These are phyloP conservation scores for Gymnoscelis rufifasciata DNA, from an alignment of 2,888 invertebrate genomes.

Conservation along the genomic window DNA sequence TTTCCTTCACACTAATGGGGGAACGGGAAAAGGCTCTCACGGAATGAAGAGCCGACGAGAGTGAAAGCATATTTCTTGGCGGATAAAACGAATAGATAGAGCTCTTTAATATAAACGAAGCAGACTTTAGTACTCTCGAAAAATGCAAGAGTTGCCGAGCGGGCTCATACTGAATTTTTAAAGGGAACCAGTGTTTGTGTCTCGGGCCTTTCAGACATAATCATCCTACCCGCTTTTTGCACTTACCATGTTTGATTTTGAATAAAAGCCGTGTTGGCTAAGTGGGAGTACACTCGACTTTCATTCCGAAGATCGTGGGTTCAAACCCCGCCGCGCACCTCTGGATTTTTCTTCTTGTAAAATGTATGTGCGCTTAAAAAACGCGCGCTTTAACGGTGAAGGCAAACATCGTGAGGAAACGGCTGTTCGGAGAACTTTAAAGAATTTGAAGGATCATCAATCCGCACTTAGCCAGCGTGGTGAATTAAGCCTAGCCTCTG, in stretches of 20 bases:
- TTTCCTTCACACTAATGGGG: slow-evolving; percentile 28
- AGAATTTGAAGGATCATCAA: no score
- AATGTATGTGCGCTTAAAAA: no score
- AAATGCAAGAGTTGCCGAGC: slow-evolving; percentile 66
- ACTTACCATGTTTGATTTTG: neutral
- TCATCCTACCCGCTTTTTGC: slow-evolving; percentile 29
- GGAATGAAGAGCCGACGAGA: slow-evolving; percentile 60
- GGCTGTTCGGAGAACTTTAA: no score
- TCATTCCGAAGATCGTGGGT: no score
- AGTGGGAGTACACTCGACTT: no score
- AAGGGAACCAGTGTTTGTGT: slow-evolving; percentile 49
- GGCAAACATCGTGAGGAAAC: no score
- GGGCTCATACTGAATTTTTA: slow-evolving; percentile 71
- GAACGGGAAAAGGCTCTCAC: slow-evolving; percentile 35
- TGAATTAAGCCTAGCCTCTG: no score
- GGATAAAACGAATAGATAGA: slow-evolving; percentile 79
- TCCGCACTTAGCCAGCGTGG: no score
- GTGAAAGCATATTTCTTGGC: slow-evolving; percentile 71
- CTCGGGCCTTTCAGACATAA: slow-evolving; percentile 30
- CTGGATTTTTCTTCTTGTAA: no score
- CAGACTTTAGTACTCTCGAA: slow-evolving; percentile 76
- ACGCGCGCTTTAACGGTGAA: no score
- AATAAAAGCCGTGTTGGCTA: no score
- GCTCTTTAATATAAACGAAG: slow-evolving; percentile 79
- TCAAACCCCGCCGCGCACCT: no score